These are phyloP conservation scores for Anoncus sp. DNA, from an alignment of 2,888 invertebrate species.

Conservation along the genomic window DNA sequence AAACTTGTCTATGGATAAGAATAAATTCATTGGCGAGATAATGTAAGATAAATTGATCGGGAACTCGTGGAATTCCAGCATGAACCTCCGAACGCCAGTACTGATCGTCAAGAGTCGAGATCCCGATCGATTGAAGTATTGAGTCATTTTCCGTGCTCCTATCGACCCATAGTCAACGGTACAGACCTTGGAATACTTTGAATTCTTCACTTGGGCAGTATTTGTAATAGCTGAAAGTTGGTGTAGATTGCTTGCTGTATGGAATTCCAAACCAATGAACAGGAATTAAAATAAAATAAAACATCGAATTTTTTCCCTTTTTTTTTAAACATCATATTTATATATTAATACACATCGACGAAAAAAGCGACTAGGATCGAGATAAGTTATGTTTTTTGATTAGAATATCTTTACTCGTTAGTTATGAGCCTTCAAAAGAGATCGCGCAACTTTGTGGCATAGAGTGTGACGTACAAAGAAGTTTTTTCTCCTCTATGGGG, in stretches of 20 bases:
- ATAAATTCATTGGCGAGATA: constrained; percentile 39
- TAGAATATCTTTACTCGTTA: background rate
- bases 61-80: constrained; percentile 45
- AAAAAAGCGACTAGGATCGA: background rate
- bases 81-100: background rate
- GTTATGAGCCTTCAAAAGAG: background rate
- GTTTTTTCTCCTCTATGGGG: constrained; percentile 27
- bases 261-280: background rate
- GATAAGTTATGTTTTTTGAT: background rate
- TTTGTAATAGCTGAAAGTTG: constrained; percentile 25
- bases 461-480: constrained; percentile 10
- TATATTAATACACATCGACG: background rate
- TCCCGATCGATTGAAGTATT: constrained; percentile 23
- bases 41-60: constrained; percentile 32
- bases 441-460: background rate
- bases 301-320: background rate
- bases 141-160: constrained; percentile 22
- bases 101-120: constrained; percentile 29
- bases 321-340: background rate
- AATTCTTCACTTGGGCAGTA: constrained; percentile 39
- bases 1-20: constrained; percentile 12
- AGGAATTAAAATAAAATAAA: background rate
- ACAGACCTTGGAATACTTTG: constrained; percentile 33
- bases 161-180: constrained; percentile 26
- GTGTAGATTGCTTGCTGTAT: background rate